Conservation (phyloP, 2,888 invertebrate species). For the Hemithea aestivaria region DNA sequence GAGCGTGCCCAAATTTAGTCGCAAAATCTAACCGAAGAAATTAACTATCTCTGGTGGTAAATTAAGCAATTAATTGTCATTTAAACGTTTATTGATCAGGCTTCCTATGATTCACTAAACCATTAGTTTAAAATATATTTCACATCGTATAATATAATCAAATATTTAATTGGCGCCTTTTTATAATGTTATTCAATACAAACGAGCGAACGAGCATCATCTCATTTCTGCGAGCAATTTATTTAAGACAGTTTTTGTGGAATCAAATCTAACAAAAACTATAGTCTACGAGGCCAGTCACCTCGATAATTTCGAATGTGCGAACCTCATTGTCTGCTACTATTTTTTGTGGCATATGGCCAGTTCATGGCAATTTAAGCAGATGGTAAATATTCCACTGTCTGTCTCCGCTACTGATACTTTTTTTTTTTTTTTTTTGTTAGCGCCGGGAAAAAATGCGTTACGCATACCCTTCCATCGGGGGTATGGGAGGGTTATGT, state of each 20-base stretch:
- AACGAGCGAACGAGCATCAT: conserved; percentile 42
- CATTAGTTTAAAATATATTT: conserved; percentile 9
- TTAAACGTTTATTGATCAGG: conserved; percentile 4
- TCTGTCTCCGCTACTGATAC: conserved; percentile 10
- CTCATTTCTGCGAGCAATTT: conserved; percentile 53
- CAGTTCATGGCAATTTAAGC: conserved; percentile 53
- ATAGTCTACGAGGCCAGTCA: conserved; percentile 65
- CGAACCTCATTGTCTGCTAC: conserved; percentile 69
- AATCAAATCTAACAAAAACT: conserved; percentile 62
- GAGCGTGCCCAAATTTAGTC: not conserved
- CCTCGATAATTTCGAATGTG: conserved; percentile 70
- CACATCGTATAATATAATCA: conserved; percentile 6
- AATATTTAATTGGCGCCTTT: conserved; percentile 21
- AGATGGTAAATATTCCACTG: conserved; percentile 38
- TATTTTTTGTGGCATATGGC: conserved; percentile 69
- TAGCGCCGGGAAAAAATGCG: no score
- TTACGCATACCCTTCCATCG: no score
- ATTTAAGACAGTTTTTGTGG: conserved; percentile 59
- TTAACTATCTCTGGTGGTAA: not conserved
- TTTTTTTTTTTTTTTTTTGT: no score
- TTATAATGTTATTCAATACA: conserved; percentile 27
- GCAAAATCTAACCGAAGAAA: not conserved
- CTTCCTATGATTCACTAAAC: conserved; percentile 6
- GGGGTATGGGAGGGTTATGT: no score
- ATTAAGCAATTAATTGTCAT: conserved; percentile 2